Conservation (phyloP, 2,888 invertebrate species). For the Philaethria dido region DNA sequence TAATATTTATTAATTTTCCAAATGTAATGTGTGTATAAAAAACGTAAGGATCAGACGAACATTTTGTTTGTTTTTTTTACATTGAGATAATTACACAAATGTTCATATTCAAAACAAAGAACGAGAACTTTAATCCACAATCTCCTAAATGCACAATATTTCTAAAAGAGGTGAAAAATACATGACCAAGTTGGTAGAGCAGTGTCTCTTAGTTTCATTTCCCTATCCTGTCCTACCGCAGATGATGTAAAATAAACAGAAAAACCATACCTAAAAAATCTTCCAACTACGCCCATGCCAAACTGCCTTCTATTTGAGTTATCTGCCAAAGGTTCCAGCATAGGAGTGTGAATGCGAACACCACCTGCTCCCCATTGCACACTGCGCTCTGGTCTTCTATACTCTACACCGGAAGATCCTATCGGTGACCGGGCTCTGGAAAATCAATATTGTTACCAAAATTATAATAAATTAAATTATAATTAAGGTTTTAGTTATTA, state of each 20-base stretch:
- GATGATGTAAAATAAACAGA: background rate
- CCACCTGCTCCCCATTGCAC: slow-evolving; percentile 82
- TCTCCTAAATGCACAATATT: no score
- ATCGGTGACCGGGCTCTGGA: slow-evolving; percentile 72
- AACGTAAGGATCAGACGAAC: no score
- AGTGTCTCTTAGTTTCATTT: no score
- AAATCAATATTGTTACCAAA: slow-evolving; percentile 15
- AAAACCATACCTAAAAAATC: slow-evolving; percentile 87
- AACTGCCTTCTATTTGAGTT: slow-evolving; percentile 95
- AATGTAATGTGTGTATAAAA: no score
- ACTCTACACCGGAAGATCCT: slow-evolving; percentile 75
- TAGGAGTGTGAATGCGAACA: slow-evolving; percentile 89
- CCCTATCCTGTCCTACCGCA: background rate
- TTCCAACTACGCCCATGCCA: slow-evolving; percentile 92
- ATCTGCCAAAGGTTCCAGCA: slow-evolving; percentile 94
- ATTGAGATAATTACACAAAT: no score
- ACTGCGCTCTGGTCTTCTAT: slow-evolving; percentile 75
- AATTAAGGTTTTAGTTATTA: no score
- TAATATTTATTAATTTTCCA: no score
- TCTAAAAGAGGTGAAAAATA: no score
- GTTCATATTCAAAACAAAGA: no score
- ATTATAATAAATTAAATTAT: background rate
- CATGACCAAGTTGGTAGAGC: no score
- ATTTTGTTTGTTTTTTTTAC: no score
- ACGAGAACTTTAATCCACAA: no score